These are phyloP conservation scores for Lithosia quadra DNA, from an alignment of 2,888 invertebrate genomes.

Conservation along the genomic window DNA sequence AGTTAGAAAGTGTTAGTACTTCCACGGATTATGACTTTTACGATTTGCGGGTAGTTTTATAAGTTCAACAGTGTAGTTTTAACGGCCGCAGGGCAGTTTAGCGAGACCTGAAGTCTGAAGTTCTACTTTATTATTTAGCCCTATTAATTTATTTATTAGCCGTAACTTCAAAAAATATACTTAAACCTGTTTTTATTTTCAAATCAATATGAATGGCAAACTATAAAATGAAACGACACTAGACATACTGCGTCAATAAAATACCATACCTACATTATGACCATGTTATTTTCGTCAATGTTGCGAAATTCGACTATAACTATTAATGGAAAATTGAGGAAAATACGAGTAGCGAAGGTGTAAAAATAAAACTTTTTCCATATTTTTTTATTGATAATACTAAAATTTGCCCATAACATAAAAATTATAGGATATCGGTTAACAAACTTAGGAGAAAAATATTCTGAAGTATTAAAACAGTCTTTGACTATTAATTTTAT, in stretches of 20 bases:
- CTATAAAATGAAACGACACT: background rate
- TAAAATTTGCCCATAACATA: background rate
- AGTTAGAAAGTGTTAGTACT: conserved; percentile 8
- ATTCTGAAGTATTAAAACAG: background rate
- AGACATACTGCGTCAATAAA: background rate
- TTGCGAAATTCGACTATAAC: background rate
- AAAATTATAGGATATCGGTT: background rate
- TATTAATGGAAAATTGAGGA: background rate
- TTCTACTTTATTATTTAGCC: conserved; percentile 12
- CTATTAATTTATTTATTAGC: conserved; percentile 3
- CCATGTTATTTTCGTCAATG: background rate
- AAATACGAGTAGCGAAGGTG: background rate
- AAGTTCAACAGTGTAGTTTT: conserved; percentile 32
- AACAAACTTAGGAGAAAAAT: too few species aligned
- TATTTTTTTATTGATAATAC: background rate
- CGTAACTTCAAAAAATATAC: background rate
- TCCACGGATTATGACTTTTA: conserved; percentile 22
- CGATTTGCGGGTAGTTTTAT: conserved; percentile 24
- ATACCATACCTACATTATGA: background rate
- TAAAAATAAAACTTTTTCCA: background rate
- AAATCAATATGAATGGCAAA: background rate
- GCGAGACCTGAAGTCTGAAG: conserved; percentile 17
- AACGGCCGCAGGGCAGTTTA: conserved; percentile 20
- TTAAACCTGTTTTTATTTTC: background rate
- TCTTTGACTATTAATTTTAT: background rate